These are phyloP conservation scores for Bambusicola thoracicus DNA, from an alignment of 2,113 vertebrate genomes.

Conservation along the genomic window DNA sequence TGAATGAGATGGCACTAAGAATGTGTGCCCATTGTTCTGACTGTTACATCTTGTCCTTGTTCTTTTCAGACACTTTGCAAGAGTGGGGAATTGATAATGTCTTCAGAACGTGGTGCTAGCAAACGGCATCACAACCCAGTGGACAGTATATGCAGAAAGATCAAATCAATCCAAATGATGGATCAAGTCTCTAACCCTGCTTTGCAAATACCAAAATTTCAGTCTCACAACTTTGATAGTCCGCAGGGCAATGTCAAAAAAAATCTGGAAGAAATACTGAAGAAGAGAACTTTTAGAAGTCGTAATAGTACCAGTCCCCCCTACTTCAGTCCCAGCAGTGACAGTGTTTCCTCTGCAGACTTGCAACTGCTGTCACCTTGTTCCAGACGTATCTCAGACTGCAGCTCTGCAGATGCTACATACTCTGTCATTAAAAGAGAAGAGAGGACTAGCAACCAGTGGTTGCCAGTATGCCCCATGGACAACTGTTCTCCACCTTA, in stretches of 20 bases:
- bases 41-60: rapidly evolving
- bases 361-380: constrained; percentile 12
- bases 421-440: constrained; percentile 46
- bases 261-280: constrained; percentile 84
- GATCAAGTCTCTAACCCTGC: constrained; percentile 79
- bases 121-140: constrained; percentile 86
- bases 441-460: constrained; percentile 21
- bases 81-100: not conserved
- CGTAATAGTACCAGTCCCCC: not conserved
- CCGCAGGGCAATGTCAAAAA: constrained; percentile 76
- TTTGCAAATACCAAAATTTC: constrained; percentile 86
- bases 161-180: constrained; percentile 86
- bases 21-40: not conserved
- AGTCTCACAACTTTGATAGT: constrained; percentile 82
- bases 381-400: not conserved
- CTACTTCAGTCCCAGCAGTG: not conserved
- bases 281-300: constrained; percentile 69
- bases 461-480: not conserved
- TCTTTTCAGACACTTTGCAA: not conserved
- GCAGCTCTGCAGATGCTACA: not conserved
- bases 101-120: not conserved
- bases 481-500: constrained; percentile 62
- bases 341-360: not conserved
- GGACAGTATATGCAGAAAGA: constrained; percentile 90
- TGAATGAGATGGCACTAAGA: rapidly evolving